Evolutionary conservation across 2,113 vertebrate genomes (phyloP), one percentile per base, ranked within the genome.

Genomic region (Ptychochromis oligacanthus): DNA sequence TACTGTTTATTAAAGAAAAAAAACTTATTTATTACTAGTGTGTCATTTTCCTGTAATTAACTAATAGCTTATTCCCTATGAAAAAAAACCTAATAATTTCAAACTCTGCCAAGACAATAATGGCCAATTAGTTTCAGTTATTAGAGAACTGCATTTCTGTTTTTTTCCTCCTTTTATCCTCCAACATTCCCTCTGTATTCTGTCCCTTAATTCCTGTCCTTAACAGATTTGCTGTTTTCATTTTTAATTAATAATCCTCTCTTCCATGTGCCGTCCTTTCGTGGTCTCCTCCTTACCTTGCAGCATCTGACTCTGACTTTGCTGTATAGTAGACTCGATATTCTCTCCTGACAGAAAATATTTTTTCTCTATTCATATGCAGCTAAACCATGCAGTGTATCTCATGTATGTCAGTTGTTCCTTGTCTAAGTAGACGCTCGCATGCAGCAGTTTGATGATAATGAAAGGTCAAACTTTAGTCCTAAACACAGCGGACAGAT

Each of bases 401-500:
- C 14, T 56, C 77, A 6, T 79, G 24, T 46, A 3, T 56, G 72
- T 65, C 64, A 22, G 28, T 62, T 5, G 43, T 62, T 80, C 14
- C 15, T 43, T 15, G 24, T 6, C 7, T 67, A 28, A 43, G 18
- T 12, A 18, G 4, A 46, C 31, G 76, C 67, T 14, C 31, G 20
- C 54, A 2, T 18, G 8, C 28, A 52, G 26, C 52, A 52, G 67
- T 86, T 89, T 80, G 77, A 52, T 62, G 56, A 7, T 70, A 85
- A 87, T 80, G 62, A 80, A 84, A 87, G 83, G 85, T 80, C 75
- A 78, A 60, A 81, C 40, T 60, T 86, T 40, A 85, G 22, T 89
- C 88, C 40, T 36, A 4, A 81, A 34, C 49, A 17, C 70, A 60
- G 54, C 5, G 6, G 56, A 83, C 79, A 89, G 76, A 90, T 86